phyloP scores from a whole-genome alignment of 2,113 vertebrate species.

The Tonatia bakeri region DNA sequence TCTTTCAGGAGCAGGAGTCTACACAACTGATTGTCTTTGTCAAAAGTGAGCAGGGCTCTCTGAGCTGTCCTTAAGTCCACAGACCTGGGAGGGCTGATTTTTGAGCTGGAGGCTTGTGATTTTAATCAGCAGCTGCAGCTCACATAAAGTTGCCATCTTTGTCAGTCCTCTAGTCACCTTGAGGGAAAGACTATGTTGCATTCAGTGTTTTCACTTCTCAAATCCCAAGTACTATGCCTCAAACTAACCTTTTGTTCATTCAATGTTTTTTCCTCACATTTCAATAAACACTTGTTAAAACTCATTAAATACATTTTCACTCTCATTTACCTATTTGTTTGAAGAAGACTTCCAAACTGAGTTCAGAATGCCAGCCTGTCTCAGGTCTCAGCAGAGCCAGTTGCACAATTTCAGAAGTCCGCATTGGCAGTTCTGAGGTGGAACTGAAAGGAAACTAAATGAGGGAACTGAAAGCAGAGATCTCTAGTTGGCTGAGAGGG shows the following conservation, averaged over 20 bases:
- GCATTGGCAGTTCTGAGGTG: neutral
- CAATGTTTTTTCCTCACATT: neutral
- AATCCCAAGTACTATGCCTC: neutral
- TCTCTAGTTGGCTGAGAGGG: neutral
- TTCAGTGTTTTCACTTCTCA: neutral
- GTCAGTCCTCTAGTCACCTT: neutral
- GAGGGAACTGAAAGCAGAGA: neutral
- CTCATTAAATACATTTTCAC: neutral
- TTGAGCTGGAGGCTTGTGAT: neutral
- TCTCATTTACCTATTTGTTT: neutral
- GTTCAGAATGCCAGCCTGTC: neutral
- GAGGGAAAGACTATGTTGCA: neutral
- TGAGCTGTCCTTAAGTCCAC: neutral
- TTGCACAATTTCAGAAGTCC: neutral
- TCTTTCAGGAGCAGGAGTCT: neutral
- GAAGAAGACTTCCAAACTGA: neutral
- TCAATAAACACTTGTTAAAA: neutral
- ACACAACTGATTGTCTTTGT: neutral
- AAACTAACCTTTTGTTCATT: neutral
- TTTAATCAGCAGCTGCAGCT: neutral
- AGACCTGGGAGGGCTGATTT: neutral
- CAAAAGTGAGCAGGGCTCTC: accelerated
- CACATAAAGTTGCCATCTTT: neutral
- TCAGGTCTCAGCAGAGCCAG: neutral
- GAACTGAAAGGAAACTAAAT: neutral